Percentiles rank a stretch among this genome's conserved stretches.
Evolutionary conservation across 2,888 invertebrate genomes (phyloP).

Genomic region (Rhopalosiphum nymphaeae): DNA sequence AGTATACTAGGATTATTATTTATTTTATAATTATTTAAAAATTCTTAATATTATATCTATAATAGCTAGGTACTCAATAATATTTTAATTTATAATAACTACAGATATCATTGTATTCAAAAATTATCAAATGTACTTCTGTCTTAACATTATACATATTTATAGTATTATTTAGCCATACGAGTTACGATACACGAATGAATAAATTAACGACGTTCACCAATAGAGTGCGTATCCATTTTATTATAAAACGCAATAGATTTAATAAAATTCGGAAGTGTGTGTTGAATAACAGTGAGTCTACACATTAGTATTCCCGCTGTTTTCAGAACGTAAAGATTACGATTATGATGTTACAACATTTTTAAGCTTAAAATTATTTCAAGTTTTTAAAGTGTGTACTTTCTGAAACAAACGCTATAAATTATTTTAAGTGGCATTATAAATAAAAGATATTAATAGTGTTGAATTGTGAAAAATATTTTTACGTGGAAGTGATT

Average conservation of each 20-base stretch:
- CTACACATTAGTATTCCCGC: conserved; percentile 39
- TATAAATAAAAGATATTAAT: not conserved
- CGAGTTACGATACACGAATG: not conserved
- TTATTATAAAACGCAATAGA: conserved; percentile 36
- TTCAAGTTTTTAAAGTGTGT: conserved; percentile 8
- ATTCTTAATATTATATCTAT: not conserved
- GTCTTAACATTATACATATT: not conserved
- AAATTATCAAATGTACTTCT: conserved; percentile 8
- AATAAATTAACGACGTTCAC: conserved; percentile 39
- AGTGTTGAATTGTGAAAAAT: not conserved
- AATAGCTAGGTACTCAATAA: not conserved
- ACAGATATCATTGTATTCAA: not conserved
- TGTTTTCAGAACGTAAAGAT: conserved; percentile 53
- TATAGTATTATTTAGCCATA: not conserved
- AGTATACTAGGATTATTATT: not conserved
- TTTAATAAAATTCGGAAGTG: conserved; percentile 16
- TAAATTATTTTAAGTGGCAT: conserved; percentile 22
- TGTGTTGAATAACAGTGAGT: conserved; percentile 22
- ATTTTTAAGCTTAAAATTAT: not conserved
- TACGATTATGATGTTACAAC: not conserved
- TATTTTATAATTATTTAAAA: not conserved
- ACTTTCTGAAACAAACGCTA: not conserved
- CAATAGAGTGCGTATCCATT: conserved; percentile 58
- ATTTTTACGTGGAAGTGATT: not conserved
- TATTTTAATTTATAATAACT: not conserved